These are phyloP conservation scores for Drosophila azteca DNA, from an alignment of 1,140 invertebrate genomes.

Conservation along the genomic window DNA sequence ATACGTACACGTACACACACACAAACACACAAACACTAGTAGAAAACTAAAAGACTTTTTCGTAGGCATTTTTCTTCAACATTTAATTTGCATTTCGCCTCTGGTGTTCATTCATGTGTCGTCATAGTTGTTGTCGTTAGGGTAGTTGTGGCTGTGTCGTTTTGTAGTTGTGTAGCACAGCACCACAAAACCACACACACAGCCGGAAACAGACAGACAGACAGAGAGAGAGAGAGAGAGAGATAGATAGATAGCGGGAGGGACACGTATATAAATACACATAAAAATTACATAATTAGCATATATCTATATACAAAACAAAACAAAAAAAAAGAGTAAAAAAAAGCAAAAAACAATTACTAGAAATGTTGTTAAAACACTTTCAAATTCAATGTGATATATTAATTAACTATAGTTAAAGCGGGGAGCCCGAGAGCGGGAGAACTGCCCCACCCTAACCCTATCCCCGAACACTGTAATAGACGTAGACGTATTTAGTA, in stretches of 20 bases:
- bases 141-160: slow-evolving; percentile 25
- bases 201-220: slow-evolving; percentile 7
- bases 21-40: slow-evolving; percentile 23
- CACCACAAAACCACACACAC: slow-evolving; percentile 45
- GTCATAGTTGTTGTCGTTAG: slow-evolving; percentile 42
- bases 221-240: no score
- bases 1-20: slow-evolving; percentile 19
- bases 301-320: slow-evolving; percentile 14
- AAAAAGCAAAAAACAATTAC: slow-evolving; percentile 59
- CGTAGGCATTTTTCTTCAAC: slow-evolving; percentile 69
- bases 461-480: slow-evolving; percentile 35
- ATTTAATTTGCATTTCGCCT: slow-evolving; percentile 58
- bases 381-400: slow-evolving; percentile 82
- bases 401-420: slow-evolving; percentile 71
- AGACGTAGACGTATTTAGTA: slow-evolving; percentile 68
- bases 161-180: slow-evolving; percentile 50
- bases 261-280: slow-evolving; percentile 2
- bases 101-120: slow-evolving; percentile 65
- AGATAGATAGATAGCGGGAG: not conserved
- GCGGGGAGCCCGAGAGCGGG: slow-evolving; percentile 7
- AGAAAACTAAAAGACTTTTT: slow-evolving; percentile 72
- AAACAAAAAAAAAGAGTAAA: slow-evolving; percentile 25
- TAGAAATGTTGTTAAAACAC: slow-evolving; percentile 79
- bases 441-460: slow-evolving; percentile 5
- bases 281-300: slow-evolving; percentile 38